phyloP scores from a whole-genome alignment of 2,797 vertebrate genomes.

The Thalassophryne amazonica region DNA sequence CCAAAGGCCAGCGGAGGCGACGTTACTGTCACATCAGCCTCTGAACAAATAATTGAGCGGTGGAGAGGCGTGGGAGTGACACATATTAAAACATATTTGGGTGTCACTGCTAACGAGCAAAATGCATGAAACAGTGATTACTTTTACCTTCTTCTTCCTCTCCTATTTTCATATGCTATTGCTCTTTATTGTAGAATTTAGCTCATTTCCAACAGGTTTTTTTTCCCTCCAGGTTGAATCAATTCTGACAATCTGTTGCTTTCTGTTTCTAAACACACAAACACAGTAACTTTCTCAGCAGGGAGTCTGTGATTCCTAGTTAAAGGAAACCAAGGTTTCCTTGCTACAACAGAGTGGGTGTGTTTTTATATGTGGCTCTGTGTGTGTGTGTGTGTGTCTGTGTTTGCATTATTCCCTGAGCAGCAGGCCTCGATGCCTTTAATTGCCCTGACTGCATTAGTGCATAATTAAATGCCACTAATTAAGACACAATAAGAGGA shows the following conservation, averaged over 20 bases:
- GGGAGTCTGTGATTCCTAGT: constrained; percentile 61
- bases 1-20: constrained; percentile 80
- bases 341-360: constrained; percentile 12
- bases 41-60: constrained; percentile 92
- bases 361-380: constrained; percentile 13
- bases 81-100: constrained; percentile 48
- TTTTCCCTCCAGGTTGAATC: background rate
- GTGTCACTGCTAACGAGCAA: constrained; percentile 36
- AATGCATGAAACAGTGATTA: constrained; percentile 12
- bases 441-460: constrained; percentile 70
- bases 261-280: background rate
- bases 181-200: background rate
- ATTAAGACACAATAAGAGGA: constrained; percentile 77
- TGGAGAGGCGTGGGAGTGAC: constrained; percentile 76
- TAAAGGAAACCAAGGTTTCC: constrained; percentile 51
- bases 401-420: constrained; percentile 62
- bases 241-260: background rate
- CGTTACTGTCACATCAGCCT: constrained; percentile 75
- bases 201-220: background rate
- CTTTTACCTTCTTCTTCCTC: constrained; percentile 4
- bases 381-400: constrained; percentile 14
- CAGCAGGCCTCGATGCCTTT: constrained; percentile 69
- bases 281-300: constrained; percentile 35
- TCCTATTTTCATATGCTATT: background rate
- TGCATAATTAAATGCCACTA: constrained; percentile 77